Base-by-base conservation (phyloP, 2,113 vertebrate species). In the Oostethus manadensis region DNA sequence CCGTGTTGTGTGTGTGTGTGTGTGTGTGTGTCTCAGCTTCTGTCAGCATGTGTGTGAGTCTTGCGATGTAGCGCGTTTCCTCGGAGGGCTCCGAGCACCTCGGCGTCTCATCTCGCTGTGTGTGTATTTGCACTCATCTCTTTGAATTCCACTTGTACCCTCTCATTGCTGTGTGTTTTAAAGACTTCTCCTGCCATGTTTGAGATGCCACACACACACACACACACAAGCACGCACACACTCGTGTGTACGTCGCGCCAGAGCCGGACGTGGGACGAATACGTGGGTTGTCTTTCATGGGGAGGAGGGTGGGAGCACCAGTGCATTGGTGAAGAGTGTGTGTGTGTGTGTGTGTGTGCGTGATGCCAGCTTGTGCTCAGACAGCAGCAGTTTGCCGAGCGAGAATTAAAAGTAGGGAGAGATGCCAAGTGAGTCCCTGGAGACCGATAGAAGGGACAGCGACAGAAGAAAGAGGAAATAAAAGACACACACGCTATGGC, bases 391-490 rank as follows among this genome's bases (percentile, higher is more conserved):
- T 88, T 88, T 86, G 84, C 60, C 62, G 71, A 83, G 79, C 70
- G 73, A 80, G 80, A 84, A 88, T 87, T 78, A 84, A 86, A 86
- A 84, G 77, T 74, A 73, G 78, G 84, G 78, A 87, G 68, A 42
- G 79, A 74, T 85, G 87, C 85, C 87, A 87, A 88, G 81, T 80
- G 65, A 72, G 76, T 87, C 87, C 81, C 87, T 38, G 64, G 87
- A 87, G 83, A 81, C 80, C 64, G 62, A 87, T 87, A 71, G 62
- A 74, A 76, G 76, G 74, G 77, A 88, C 78, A 70, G 82, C 80
- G 80, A 75, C 74, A 80, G 80, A 86, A 76, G 80, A 85, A 78
- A 79, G 80, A 81, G 79, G 74, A 80, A 82, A 79, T 83, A 78
- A 80, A 85, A 81, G 58, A 44, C 47, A 11, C 72, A 51, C 49